Evolutionary conservation across 1,140 invertebrate species (phyloP), one percentile per base, ranked within the genome.

Genomic region (Drosophila repleta): DNA sequence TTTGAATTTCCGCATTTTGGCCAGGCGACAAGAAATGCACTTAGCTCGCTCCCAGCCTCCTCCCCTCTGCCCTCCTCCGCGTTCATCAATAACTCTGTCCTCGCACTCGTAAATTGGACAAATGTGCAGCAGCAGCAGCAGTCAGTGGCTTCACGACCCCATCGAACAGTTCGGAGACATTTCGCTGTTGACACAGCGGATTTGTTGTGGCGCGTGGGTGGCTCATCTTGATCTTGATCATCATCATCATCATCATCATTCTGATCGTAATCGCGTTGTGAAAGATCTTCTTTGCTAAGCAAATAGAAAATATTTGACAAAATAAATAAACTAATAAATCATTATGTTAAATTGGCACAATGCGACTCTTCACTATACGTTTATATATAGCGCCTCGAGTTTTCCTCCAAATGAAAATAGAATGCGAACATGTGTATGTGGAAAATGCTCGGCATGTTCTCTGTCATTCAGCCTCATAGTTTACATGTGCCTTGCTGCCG

Each of bases 311-410:
- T 85, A 75, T 87, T 87, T 87, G 71, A 35, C 62, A 4, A 82
- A 77, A 87, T 87, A 87, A 87, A 87, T 87, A 87, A 82, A 66
- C 74, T 73, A 87, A 87, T 87, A 87, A 87, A 87, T 87, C 82
- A 87, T 87, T 82, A 79, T 87, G 82, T 87, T 87, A 87, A 87
- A 87, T 87, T 87, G 82, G 71, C 82, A 73, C 66, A 69, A 71
- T 71, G 46, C 53, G 62, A 66, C 52, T 75, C 82, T 75, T 87
- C 79, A 57, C 39, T 57, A 6, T 35, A 3, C 11, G 11, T 13
- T 2, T 35, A 57, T 57, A 87, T 82, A 72, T 85, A 85, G 56
- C 65, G 68, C 62, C 65, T 70, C 74, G 70, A 56, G 21, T 63
- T 61, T 43, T 35, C 41, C 48, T n/a, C 37, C 11, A 76, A 70